Base-by-base conservation (phyloP, 2,113 vertebrate species). In the Drymodes brunneopygia region DNA sequence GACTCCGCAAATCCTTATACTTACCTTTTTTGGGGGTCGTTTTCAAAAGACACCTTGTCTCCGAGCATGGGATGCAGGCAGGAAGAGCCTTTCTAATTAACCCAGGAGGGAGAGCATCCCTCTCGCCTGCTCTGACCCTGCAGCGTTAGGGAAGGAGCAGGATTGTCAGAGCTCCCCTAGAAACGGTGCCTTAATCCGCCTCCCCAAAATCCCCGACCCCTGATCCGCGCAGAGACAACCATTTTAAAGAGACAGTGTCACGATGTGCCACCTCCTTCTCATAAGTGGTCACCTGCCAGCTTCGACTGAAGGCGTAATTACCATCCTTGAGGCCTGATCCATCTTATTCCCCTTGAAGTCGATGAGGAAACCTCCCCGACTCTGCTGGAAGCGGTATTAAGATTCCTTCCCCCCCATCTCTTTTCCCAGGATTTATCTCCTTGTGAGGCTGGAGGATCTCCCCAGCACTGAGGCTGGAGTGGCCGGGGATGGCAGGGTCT, bases 61-160 rank as follows among this genome's bases (percentile, higher is more conserved):
- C 95, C 21, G 91, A 86, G 91, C 75, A 57, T 12, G 92, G 92
- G 90, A 33, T 57, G 91, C 74, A n/a, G 96, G 79, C 23, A 54
- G 93, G 88, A 74, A 77, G 73, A 81, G 87, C 86, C 57, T 96
- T 92, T 95, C 95, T 96, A 96, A 98, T 97, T 97, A 97, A 96
- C 97, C 50, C 97, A 94, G 97, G 97, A 93, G 96, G 88, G 96
- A 97, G 92, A 95, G 71, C 74, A 90, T 67, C 73, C 88, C 88
- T 92, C 66, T 58, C 0, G 27, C 89, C 92, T 47, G 78, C 87
- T 62, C 87, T 92, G 94, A 79, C 86, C 91, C 95, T 23, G 79
- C 22, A 4, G 87, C 5, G 48, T 80, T 21, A 82, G 64, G 90
- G 94, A 97, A 96, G 96, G 95, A 96, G 83, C 95, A 82, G 88